These are phyloP conservation scores for Strigamia crassipes DNA, from an alignment of 2,888 invertebrate species.

Conservation along the genomic window DNA sequence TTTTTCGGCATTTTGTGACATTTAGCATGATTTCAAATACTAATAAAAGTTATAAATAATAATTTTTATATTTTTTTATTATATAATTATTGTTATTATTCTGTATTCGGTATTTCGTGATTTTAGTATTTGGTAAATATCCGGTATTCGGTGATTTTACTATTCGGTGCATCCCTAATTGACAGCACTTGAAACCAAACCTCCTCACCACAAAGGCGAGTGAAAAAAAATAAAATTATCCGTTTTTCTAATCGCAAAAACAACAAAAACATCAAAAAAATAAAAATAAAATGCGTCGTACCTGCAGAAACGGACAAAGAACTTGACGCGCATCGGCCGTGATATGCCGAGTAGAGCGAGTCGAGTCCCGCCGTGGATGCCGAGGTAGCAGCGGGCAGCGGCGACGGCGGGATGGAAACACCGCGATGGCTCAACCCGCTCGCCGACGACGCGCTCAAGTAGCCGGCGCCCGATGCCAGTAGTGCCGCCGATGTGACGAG, in stretches of 20 bases:
- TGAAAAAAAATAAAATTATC: no score
- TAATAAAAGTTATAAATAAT: no score
- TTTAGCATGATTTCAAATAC: no score
- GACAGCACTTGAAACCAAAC: neutral
- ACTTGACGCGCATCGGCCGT: slow-evolving; percentile 1
- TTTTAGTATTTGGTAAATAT: no score
- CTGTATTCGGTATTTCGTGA: no score
- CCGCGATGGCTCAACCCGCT: neutral
- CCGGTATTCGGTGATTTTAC: no score
- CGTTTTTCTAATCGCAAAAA: neutral
- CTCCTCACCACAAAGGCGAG: no score
- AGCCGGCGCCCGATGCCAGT: neutral
- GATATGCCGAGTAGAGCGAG: slow-evolving; percentile 29
- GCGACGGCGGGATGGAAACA: neutral
- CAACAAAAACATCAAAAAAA: neutral
- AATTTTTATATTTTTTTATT: no score
- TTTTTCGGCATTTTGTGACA: no score
- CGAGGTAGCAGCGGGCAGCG: neutral
- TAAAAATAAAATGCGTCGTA: no score
- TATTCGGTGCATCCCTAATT: no score
- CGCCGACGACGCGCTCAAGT: neutral
- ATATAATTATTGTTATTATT: no score
- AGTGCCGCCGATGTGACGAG: neutral
- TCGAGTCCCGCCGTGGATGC: slow-evolving; percentile 1
- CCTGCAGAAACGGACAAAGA: slow-evolving; percentile 18